These are phyloP conservation scores for Pseudorhombus dupliciocellatus DNA, from an alignment of 2,113 vertebrate species.

Conservation along the genomic window DNA sequence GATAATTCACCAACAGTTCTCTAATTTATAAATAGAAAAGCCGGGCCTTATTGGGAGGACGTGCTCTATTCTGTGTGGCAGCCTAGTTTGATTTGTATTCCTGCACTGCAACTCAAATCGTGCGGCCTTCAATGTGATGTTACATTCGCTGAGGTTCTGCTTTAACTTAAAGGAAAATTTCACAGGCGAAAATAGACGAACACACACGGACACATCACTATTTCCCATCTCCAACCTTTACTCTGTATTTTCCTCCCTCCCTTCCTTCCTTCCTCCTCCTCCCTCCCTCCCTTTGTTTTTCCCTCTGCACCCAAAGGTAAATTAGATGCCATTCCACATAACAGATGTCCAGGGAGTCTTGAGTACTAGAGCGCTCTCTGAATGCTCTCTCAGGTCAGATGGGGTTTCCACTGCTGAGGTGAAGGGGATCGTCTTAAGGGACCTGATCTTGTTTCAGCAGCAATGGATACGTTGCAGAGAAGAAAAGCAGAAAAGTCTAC, in stretches of 20 bases:
- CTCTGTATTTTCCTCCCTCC: constrained; percentile 11
- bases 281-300: constrained; percentile 36
- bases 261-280: constrained; percentile 1
- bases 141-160: neutral
- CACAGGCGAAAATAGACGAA: neutral
- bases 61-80: too few species aligned
- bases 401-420: constrained; percentile 50
- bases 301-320: constrained; percentile 60
- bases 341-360: constrained; percentile 74
- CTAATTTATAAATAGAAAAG: too few species aligned
- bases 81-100: too few species aligned
- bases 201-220: constrained; percentile 3
- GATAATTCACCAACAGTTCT: too few species aligned
- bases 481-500: constrained; percentile 25
- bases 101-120: neutral
- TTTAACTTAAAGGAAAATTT: neutral
- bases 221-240: constrained; percentile 12
- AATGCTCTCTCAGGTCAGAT: constrained; percentile 54
- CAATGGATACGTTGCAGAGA: neutral
- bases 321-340: constrained; percentile 66
- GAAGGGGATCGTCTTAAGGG: constrained; percentile 44
- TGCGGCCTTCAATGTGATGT: neutral
- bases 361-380: constrained; percentile 13
- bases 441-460: constrained; percentile 61
- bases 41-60: too few species aligned